These are phyloP conservation scores for Drymodes brunneopygia DNA, from an alignment of 2,113 vertebrate genomes.

Conservation along the genomic window DNA sequence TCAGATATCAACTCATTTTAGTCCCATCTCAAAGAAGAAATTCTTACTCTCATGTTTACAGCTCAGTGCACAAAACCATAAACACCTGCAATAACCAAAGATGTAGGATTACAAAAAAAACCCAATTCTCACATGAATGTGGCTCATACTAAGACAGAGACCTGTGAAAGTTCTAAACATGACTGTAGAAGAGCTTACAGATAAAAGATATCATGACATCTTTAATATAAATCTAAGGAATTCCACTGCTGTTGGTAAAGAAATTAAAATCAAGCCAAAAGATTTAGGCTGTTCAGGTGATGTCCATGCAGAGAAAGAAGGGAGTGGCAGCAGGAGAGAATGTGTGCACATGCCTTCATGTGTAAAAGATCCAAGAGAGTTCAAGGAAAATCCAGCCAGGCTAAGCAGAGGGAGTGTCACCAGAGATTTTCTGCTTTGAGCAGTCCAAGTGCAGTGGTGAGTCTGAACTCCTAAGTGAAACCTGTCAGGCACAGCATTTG, in stretches of 20 bases:
- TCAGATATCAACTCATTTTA: neutral
- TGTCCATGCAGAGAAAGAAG: neutral
- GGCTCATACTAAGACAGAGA: neutral
- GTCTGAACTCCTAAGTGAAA: neutral
- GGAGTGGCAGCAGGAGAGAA: neutral
- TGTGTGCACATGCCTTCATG: neutral
- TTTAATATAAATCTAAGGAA: neutral
- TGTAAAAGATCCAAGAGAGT: neutral
- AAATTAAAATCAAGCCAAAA: neutral
- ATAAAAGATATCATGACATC: neutral
- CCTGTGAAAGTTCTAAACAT: neutral
- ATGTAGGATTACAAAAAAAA: neutral
- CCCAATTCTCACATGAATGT: neutral
- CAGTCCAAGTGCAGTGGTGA: neutral
- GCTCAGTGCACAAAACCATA: neutral
- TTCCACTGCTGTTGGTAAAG: neutral
- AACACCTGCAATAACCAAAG: neutral
- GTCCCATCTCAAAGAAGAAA: neutral
- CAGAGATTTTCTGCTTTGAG: neutral
- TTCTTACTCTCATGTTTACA: neutral
- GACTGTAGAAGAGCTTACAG: neutral
- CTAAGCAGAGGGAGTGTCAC: neutral
- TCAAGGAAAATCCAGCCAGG: conserved; percentile 8
- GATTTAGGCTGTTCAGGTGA: neutral
- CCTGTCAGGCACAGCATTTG: neutral